Percentiles rank a stretch among this genome's conserved stretches.
Evolutionary conservation across 2,113 vertebrate species (phyloP).

Genomic region (Callospermophilus lateralis): DNA sequence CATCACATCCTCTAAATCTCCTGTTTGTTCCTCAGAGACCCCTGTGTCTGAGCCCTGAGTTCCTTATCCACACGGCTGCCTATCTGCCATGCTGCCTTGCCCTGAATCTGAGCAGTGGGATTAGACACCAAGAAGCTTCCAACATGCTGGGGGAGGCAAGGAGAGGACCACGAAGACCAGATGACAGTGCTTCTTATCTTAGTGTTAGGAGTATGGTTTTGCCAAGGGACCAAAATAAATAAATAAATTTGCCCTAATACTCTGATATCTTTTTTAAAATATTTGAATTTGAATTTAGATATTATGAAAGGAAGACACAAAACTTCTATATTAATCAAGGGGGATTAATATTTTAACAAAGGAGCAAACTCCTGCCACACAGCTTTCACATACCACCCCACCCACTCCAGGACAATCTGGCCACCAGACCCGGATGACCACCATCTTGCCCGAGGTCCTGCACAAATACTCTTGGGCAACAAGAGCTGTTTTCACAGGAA

Average conservation of each 20-base stretch:
- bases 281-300: not conserved
- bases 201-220: not conserved
- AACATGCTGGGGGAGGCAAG: fast-evolving
- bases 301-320: not conserved
- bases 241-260: not conserved
- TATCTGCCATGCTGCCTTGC: fast-evolving
- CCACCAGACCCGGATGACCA: not conserved
- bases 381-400: not conserved
- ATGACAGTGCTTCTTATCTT: not conserved
- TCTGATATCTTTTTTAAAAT: too few relatives aligned
- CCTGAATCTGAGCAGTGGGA: fast-evolving
- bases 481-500: not conserved
- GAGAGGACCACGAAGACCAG: fast-evolving
- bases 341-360: not conserved
- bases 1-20: not conserved
- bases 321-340: not conserved
- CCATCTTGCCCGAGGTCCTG: fast-evolving
- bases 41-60: too few relatives aligned
- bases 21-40: not conserved
- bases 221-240: not conserved
- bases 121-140: not conserved
- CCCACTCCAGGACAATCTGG: fast-evolving
- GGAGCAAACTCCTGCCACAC: not conserved
- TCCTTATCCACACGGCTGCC: not conserved
- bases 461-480: too few relatives aligned